These are phyloP conservation scores for Zingel zingel DNA, from an alignment of 2,113 vertebrate genomes.

Conservation along the genomic window DNA sequence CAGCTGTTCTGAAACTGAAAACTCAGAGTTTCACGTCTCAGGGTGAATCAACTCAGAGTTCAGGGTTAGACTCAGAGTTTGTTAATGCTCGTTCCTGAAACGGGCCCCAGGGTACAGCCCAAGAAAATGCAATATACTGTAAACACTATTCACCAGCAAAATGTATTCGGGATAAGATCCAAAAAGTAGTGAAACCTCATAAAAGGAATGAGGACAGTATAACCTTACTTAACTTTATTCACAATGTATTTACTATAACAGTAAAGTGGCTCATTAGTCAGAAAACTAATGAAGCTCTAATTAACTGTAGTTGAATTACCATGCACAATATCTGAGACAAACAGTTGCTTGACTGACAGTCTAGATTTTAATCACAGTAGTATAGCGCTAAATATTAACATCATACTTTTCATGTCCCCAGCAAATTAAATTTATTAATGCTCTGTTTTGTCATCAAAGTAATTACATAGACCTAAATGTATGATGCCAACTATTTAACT, in stretches of 20 bases:
- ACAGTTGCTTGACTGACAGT: constrained; percentile 33
- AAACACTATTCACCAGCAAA: constrained; percentile 39
- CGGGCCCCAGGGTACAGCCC: constrained; percentile 1
- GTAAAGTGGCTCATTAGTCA: constrained; percentile 53
- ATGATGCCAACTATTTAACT: constrained; percentile 16
- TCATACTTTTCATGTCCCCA: constrained; percentile 14
- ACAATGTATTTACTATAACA: constrained; percentile 31
- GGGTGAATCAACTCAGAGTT: too few relatives aligned
- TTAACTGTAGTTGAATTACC: constrained; percentile 34
- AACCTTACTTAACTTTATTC: constrained; percentile 40
- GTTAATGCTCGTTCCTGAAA: too few relatives aligned
- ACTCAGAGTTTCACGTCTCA: too few relatives aligned
- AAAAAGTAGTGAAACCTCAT: constrained; percentile 19
- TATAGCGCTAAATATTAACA: constrained; percentile 3
- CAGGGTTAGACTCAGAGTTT: too few relatives aligned
- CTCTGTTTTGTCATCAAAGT: constrained; percentile 31
- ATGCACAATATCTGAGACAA: constrained; percentile 14
- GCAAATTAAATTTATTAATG: constrained; percentile 35
- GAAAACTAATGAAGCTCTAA: constrained; percentile 41
- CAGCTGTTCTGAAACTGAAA: too few relatives aligned
- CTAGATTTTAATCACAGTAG: constrained; percentile 30
- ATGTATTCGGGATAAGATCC: constrained; percentile 31
- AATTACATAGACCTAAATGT: constrained; percentile 31
- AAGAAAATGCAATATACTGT: constrained; percentile 42
- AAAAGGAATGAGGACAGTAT: constrained; percentile 33